A percentile compares a stretch with the other conserved stretches of the same genome.
These are phyloP conservation scores for Sylvilagus floridanus DNA, from an alignment of 2,797 vertebrate species.

Conservation along the genomic window DNA sequence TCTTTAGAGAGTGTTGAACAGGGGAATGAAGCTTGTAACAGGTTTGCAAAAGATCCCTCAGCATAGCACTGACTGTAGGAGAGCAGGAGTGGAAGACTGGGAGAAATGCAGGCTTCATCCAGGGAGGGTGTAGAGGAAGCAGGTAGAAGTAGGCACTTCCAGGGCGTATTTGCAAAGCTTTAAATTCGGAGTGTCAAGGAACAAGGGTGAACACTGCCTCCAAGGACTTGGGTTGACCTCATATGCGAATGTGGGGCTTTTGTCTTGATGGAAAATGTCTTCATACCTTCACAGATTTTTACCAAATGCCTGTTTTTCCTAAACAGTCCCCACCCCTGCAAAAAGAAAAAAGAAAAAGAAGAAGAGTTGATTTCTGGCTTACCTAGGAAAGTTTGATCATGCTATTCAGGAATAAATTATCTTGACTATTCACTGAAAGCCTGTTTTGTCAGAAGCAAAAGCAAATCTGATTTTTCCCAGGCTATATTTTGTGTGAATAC, in stretches of 20 bases:
- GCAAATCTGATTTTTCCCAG: conserved; percentile 45
- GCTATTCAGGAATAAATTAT: background rate
- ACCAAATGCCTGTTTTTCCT: background rate
- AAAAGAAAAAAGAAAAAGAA: too few relatives aligned
- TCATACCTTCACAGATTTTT: background rate
- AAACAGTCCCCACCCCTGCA: background rate
- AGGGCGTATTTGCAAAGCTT: background rate
- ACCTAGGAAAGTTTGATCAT: conserved; percentile 57
- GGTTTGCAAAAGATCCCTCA: background rate
- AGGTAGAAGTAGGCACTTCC: background rate
- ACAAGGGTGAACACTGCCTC: background rate
- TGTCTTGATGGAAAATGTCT: background rate
- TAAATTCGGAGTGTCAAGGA: background rate
- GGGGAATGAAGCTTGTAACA: background rate
- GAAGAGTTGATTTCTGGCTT: conserved; percentile 67
- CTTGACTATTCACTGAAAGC: conserved; percentile 67
- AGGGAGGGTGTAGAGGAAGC: background rate
- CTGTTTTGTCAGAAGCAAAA: background rate
- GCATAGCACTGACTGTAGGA: background rate
- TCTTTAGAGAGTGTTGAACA: background rate
- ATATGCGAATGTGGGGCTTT: background rate
- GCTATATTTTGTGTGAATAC: conserved; percentile 69
- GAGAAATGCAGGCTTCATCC: too few relatives aligned
- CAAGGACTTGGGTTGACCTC: background rate
- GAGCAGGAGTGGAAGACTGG: background rate